A percentile compares a stretch with the other conserved stretches of the same genome.
phyloP scores from a whole-genome alignment of 2,888 invertebrate genomes.

The Deilephila elpenor region DNA sequence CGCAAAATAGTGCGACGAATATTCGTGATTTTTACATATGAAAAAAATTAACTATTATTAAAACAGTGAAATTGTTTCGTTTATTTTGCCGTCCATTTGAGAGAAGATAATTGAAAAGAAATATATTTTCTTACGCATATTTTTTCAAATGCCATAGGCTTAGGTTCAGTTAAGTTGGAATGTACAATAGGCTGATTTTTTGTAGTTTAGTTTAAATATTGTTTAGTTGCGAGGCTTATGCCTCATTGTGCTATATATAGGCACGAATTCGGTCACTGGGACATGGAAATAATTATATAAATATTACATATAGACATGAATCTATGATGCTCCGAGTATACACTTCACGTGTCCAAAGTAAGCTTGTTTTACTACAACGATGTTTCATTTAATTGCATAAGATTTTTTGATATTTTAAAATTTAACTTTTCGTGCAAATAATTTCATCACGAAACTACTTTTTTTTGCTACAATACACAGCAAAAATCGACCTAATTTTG shows the following conservation, averaged over 20 bases:
- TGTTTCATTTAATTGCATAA: no score
- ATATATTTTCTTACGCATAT: constrained; percentile 25
- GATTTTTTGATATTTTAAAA: background rate
- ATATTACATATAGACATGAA: no score
- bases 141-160: constrained; percentile 1
- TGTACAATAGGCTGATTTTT: background rate
- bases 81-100: constrained; percentile 23
- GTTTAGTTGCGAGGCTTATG: background rate
- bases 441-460: background rate
- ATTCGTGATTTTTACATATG: background rate
- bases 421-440: background rate
- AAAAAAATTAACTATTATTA: background rate
- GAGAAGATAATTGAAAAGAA: background rate
- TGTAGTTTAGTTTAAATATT: background rate
- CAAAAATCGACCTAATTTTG: no score
- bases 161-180: background rate
- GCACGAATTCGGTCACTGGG: background rate
- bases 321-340: no score
- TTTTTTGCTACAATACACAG: no score
- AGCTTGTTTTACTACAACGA: no score
- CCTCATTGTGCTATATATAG: background rate
- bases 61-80: background rate
- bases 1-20: background rate
- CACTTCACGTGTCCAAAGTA: background rate
- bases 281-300: background rate